These are phyloP conservation scores for Drosophila macrospina DNA, from an alignment of 2,888 invertebrate genomes.

Conservation along the genomic window DNA sequence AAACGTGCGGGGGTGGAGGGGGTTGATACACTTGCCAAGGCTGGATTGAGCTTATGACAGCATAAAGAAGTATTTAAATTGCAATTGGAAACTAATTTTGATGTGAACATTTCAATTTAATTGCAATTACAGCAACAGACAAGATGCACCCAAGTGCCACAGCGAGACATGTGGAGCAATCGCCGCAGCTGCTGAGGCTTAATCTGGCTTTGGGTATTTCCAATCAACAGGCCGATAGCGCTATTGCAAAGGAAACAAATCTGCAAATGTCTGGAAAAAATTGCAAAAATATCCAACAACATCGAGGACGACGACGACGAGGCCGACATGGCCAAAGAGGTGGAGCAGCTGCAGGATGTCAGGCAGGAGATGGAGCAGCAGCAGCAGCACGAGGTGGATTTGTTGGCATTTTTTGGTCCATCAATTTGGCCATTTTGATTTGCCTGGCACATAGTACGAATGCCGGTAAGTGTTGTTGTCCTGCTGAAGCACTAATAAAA, in stretches of 20 bases:
- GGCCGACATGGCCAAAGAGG: constrained; percentile 9
- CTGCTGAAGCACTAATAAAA: constrained; percentile 65
- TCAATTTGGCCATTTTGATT: constrained; percentile 71
- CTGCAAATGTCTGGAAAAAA: constrained; percentile 65
- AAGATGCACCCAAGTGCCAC: constrained; percentile 57
- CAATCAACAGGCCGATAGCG: constrained; percentile 37
- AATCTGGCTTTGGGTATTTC: constrained; percentile 36
- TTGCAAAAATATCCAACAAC: constrained; percentile 64
- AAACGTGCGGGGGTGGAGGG: background rate
- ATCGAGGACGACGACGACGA: constrained; percentile 58
- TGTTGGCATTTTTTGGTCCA: constrained; percentile 56
- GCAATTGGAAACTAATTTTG: background rate
- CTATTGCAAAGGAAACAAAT: constrained; percentile 41
- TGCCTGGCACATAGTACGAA: constrained; percentile 73
- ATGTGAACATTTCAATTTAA: constrained; percentile 7
- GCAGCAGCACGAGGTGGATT: constrained; percentile 4
- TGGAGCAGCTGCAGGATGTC: too few relatives aligned
- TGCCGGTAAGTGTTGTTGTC: constrained; percentile 76
- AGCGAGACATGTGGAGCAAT: constrained; percentile 30
- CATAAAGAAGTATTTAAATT: background rate
- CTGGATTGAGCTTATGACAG: background rate
- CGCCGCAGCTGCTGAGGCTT: constrained; percentile 42
- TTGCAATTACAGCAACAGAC: constrained; percentile 42
- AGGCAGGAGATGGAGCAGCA: background rate
- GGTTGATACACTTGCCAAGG: constrained; percentile 10